Percentiles rank a stretch among this genome's conserved stretches.
Evolutionary conservation across 64 coral and sea anemone genomes (phyloP).

Genomic region (Dendronephthya gigantea): DNA sequence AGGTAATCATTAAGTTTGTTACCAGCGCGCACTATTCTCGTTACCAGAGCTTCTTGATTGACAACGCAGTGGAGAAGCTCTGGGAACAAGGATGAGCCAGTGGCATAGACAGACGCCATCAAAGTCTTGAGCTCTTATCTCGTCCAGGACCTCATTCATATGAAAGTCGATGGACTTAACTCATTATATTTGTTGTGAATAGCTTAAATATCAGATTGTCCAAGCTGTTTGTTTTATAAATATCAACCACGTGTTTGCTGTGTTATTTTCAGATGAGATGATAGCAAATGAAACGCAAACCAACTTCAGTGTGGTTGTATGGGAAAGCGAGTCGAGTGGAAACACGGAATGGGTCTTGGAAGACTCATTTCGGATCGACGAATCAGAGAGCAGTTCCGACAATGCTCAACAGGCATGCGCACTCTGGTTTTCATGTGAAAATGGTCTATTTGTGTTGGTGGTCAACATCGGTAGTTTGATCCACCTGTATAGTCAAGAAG

Average conservation of each 20-base stretch:
- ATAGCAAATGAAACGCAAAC: neutral
- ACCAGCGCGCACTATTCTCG: no score
- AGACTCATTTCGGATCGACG: neutral
- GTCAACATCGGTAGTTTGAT: neutral
- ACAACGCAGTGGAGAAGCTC: no score
- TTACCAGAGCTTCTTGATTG: no score
- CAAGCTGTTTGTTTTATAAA: no score
- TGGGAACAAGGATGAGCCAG: no score
- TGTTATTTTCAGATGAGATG: neutral
- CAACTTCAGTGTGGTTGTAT: neutral
- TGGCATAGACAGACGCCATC: no score
- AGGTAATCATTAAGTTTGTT: neutral
- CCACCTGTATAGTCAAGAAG: neutral
- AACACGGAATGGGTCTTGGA: conserved; percentile 1
- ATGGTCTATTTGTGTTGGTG: conserved; percentile 10
- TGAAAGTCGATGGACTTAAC: no score
- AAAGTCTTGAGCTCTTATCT: no score
- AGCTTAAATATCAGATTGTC: no score
- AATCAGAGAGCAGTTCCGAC: neutral
- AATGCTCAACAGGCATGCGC: neutral
- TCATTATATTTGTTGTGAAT: no score
- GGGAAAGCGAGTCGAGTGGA: conserved; percentile 11
- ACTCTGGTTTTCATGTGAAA: neutral
- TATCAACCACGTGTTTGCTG: no score
- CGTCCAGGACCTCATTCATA: no score